Percentiles rank a stretch among this genome's conserved stretches.
Evolutionary conservation across 1,140 invertebrate species (phyloP).

Genomic region (Oppia nitens): DNA sequence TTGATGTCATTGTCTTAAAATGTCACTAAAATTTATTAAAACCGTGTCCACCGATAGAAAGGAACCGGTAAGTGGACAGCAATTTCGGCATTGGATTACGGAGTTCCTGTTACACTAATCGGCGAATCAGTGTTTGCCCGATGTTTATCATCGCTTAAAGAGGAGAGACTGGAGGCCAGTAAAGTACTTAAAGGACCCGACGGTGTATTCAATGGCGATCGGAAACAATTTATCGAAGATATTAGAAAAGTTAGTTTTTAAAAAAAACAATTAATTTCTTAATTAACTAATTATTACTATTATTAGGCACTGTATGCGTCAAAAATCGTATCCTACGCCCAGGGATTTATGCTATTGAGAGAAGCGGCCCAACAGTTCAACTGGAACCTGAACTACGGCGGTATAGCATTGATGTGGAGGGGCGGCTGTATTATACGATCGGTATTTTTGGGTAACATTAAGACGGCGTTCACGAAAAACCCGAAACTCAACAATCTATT

Average conservation of each 20-base stretch:
- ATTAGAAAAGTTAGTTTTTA: slow-evolving; percentile 38
- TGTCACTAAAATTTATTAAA: not conserved
- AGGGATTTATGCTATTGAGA: slow-evolving; percentile 94
- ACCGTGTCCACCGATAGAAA: slow-evolving; percentile 38
- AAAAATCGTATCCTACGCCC: slow-evolving; percentile 97
- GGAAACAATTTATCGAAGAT: slow-evolving; percentile 58
- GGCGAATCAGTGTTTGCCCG: slow-evolving; percentile 93
- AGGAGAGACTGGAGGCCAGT: slow-evolving; percentile 64
- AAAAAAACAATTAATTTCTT: not conserved
- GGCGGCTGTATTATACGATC: slow-evolving; percentile 98
- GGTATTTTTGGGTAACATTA: slow-evolving; percentile 91
- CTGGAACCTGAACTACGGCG: slow-evolving; percentile 95
- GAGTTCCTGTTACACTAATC: slow-evolving; percentile 91
- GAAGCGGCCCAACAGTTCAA: slow-evolving; percentile 77
- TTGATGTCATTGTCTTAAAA: not conserved
- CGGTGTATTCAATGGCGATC: slow-evolving; percentile 43
- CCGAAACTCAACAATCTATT: slow-evolving; percentile 74
- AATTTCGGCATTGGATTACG: slow-evolving; percentile 86
- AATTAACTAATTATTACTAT: not conserved
- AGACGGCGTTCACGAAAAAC: slow-evolving; percentile 84
- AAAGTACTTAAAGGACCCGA: slow-evolving; percentile 51
- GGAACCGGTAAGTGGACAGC: slow-evolving; percentile 99
- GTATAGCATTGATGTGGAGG: slow-evolving; percentile 97
- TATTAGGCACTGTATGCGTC: slow-evolving; percentile 79
- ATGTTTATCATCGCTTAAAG: slow-evolving; percentile 73